Evolutionary conservation across 2,113 vertebrate genomes (phyloP).

Genomic region (Larimichthys crocea): DNA sequence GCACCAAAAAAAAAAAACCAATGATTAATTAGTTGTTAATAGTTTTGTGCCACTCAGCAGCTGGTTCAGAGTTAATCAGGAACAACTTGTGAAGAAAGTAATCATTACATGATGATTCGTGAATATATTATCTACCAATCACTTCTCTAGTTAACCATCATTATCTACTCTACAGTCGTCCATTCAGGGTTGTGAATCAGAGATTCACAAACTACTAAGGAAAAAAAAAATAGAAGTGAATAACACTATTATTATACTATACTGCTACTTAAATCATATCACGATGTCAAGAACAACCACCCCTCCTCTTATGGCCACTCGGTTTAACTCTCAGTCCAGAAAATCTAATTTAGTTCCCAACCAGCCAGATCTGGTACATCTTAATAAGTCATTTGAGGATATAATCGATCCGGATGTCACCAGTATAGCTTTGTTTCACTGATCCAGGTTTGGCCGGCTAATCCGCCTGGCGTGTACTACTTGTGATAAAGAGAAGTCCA

Average conservation of each 20-base stretch:
- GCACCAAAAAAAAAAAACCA: too few species aligned
- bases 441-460: slow-evolving; percentile 34
- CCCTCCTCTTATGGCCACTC: background rate
- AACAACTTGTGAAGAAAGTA: too few species aligned
- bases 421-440: slow-evolving; percentile 29
- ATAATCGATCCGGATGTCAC: slow-evolving; percentile 38
- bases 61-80: too few species aligned
- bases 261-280: background rate
- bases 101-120: too few species aligned
- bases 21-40: too few species aligned
- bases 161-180: too few species aligned
- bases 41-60: too few species aligned
- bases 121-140: too few species aligned
- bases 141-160: too few species aligned
- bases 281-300: background rate
- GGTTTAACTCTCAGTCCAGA: slow-evolving; percentile 17
- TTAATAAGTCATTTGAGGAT: slow-evolving; percentile 47
- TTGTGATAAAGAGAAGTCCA: slow-evolving; percentile 52
- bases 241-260: background rate
- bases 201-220: too few species aligned
- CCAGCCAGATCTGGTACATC: slow-evolving; percentile 27
- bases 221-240: too few species aligned
- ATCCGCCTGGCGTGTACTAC: slow-evolving; percentile 43
- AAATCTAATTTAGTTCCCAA: slow-evolving; percentile 30
- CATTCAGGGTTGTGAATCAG: too few species aligned